Evolutionary conservation across 2,113 vertebrate species (phyloP), one percentile per base, ranked within the genome.

Genomic region (Morone saxatilis): DNA sequence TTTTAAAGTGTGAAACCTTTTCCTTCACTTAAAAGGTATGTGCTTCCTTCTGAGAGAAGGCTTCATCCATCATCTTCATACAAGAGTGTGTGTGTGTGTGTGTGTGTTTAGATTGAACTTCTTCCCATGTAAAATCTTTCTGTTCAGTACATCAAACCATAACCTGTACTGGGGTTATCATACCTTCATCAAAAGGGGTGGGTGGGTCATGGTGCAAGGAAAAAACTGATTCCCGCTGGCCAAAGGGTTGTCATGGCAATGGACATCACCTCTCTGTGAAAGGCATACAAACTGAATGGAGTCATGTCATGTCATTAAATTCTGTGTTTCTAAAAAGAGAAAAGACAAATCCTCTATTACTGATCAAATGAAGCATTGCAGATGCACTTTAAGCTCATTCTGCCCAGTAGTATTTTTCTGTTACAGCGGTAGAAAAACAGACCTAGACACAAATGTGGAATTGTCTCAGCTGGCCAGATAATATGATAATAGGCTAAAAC

Each of bases 41-140:
- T 3, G 10, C 14, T 67, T 76, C 7, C 25, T 25, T 41, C 31
- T 51, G 12, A 40, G 41, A 56, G 25, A 56, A 22, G 7, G 19
- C 38, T 66, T 60, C 43, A 61, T 71, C 65, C 54, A 80, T 65
- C 48, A 80, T 59, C 40, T 53, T 40, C 41, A 22, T 51, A 9
- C n/a, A 41, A 67, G 59, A 5, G 53, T 50, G 51, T 43, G 48
- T 63, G 38, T 65, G n/a, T 65, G 22, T 60, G 43, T 19, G 56
- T 7, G 71, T 36, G 40, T 70, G 57, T 69, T 53, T 19, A 31
- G 19, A 40, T 25, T 12, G 6, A 4, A 48, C 20, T 13, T 60
- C 7, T 25, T 48, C 50, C 6, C 19, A 38, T 22, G 47, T 41
- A 16, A 3, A 43, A 45, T n/a, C 11, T 71, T 16, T 66, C 47